These are phyloP conservation scores for Panulirus ornatus DNA, from an alignment of 1,140 invertebrate genomes.

Conservation along the genomic window DNA sequence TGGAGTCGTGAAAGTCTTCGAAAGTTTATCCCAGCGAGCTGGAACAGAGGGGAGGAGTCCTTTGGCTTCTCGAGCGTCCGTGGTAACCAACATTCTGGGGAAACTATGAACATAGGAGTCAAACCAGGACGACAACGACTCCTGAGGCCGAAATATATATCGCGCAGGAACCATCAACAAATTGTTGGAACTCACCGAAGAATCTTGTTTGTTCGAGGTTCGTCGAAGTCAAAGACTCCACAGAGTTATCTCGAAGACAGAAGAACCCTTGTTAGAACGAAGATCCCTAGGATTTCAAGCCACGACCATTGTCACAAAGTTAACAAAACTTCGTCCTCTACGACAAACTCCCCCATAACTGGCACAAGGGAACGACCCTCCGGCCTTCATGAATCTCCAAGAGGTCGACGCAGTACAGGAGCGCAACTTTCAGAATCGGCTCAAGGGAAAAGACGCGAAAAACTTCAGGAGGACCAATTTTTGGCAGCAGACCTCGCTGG, in stretches of 20 bases:
- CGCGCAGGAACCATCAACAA: slow-evolving; percentile 22
- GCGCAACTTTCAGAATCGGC: no score
- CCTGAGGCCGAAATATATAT: not conserved
- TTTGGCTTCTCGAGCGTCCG: not conserved
- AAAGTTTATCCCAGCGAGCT: not conserved
- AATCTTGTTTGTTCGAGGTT: slow-evolving; percentile 7
- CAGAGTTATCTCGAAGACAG: no score
- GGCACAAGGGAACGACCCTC: not conserved
- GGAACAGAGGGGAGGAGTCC: not conserved
- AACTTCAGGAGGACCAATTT: no score
- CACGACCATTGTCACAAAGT: no score
- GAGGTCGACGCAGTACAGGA: no score
- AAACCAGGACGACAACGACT: not conserved
- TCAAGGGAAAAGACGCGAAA: no score
- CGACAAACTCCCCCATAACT: not conserved
- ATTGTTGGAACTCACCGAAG: slow-evolving; percentile 3
- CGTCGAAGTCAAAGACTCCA: no score
- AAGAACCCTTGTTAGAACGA: no score
- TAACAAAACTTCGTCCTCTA: not conserved
- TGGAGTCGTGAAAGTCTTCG: not conserved
- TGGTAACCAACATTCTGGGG: not conserved
- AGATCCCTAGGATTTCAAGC: no score
- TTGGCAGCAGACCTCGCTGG: no score
- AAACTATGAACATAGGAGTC: not conserved
- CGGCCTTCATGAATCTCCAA: no score